Evolutionary conservation across 1,140 invertebrate genomes (phyloP).

Genomic region (Drosophila lacteicornis): DNA sequence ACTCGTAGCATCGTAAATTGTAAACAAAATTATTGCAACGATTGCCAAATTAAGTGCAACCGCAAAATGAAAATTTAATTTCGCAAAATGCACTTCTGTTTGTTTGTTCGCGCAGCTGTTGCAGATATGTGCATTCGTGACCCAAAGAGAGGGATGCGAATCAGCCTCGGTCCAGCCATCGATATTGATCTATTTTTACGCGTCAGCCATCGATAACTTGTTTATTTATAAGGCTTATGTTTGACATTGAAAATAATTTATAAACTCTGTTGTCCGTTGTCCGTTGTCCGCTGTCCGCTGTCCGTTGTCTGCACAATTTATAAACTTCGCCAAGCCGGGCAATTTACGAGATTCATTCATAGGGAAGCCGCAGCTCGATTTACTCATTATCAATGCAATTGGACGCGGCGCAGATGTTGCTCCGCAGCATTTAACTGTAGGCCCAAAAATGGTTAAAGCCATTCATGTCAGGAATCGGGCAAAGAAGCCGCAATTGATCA

Average conservation of each 20-base stretch:
- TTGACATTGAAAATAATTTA: slow-evolving; percentile 81
- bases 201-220: slow-evolving; percentile 45
- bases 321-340: slow-evolving; percentile 44
- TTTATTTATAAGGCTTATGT: slow-evolving; percentile 80
- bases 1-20: slow-evolving; percentile 69
- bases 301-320: slow-evolving; percentile 69
- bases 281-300: not conserved
- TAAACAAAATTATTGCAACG: slow-evolving; percentile 83
- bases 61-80: slow-evolving; percentile 76
- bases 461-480: slow-evolving; percentile 65
- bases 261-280: slow-evolving; percentile 60
- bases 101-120: slow-evolving; percentile 63
- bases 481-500: slow-evolving; percentile 80
- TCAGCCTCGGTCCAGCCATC: slow-evolving; percentile 26
- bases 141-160: slow-evolving; percentile 47
- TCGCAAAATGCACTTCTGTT: slow-evolving; percentile 68
- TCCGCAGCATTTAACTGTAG: slow-evolving; percentile 74
- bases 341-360: slow-evolving; percentile 67
- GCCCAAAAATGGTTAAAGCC: slow-evolving; percentile 82
- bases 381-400: slow-evolving; percentile 80
- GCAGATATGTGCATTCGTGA: slow-evolving; percentile 28
- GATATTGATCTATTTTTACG: slow-evolving; percentile 55
- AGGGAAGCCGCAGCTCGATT: slow-evolving; percentile 50
- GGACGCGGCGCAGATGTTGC: slow-evolving; percentile 71
- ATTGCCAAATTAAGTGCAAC: slow-evolving; percentile 82